A percentile compares a stretch with the other conserved stretches of the same genome.
phyloP scores from a whole-genome alignment of 1,140 invertebrate genomes.

The Araneus ventricosus region DNA sequence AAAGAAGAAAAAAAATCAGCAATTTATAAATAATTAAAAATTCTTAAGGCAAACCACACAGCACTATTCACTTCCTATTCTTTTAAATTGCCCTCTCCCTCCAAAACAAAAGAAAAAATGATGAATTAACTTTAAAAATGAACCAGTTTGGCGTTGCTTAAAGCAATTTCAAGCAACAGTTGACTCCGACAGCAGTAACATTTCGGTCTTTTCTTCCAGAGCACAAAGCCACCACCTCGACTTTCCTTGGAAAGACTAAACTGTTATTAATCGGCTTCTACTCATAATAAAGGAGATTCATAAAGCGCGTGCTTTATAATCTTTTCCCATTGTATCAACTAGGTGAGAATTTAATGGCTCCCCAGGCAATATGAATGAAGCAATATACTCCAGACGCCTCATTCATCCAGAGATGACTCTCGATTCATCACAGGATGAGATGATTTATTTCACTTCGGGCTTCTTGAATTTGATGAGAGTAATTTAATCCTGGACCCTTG shows the following conservation, averaged over 20 bases:
- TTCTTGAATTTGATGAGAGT: not conserved
- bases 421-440: not conserved
- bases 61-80: no score
- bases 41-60: no score
- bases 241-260: not conserved
- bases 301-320: not conserved
- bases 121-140: not conserved
- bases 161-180: conserved; percentile 13
- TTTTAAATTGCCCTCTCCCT: no score
- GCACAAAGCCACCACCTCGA: not conserved
- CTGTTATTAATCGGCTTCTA: not conserved
- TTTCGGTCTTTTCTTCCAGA: not conserved
- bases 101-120: no score
- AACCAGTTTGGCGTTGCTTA: not conserved
- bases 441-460: not conserved
- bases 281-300: conserved; percentile 2
- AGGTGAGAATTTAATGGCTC: not conserved
- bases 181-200: not conserved
- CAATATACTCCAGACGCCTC: not conserved
- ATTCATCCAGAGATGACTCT: not conserved
- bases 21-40: no score
- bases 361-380: not conserved
- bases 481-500: not conserved
- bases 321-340: not conserved
- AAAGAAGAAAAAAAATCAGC: no score